phyloP scores from a whole-genome alignment of 2,888 invertebrate genomes.

The Helobdella robusta region DNA sequence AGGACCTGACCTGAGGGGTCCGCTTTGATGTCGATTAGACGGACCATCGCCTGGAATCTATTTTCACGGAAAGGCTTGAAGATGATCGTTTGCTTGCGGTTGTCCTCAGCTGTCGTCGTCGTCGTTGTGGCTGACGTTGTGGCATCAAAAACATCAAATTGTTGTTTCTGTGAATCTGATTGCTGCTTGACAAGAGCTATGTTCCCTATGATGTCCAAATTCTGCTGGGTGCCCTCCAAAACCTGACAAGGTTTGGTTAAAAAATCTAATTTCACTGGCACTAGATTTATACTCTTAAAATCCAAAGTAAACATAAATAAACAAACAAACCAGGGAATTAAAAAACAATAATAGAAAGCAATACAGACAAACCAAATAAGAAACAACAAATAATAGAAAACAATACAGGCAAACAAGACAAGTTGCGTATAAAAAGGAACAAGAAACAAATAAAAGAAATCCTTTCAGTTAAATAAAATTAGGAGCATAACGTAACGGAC shows the following conservation, averaged over 20 bases:
- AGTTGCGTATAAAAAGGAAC: neutral
- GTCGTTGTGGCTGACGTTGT: no score
- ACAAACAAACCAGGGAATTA: no score
- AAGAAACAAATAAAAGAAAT: neutral
- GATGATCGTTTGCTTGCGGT: conserved; percentile 72
- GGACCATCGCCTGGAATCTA: conserved; percentile 83
- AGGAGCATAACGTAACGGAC: conserved; percentile 59
- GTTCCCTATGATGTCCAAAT: conserved; percentile 16
- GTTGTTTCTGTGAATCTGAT: no score
- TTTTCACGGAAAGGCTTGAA: conserved; percentile 96
- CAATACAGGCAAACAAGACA: neutral
- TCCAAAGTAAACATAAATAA: no score
- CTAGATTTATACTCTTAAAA: neutral
- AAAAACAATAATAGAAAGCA: neutral
- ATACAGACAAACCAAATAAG: neutral
- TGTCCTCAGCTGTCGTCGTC: neutral
- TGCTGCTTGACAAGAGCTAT: neutral
- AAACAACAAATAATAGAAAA: neutral
- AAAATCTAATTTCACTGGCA: neutral
- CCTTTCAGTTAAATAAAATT: neutral
- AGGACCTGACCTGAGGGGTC: conserved; percentile 85
- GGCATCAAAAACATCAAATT: no score
- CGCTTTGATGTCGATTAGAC: conserved; percentile 69
- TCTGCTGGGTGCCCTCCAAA: conserved; percentile 19
- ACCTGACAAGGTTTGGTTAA: neutral